Evolutionary conservation across 2,113 vertebrate genomes (phyloP).

Genomic region (Tupaia tana): DNA sequence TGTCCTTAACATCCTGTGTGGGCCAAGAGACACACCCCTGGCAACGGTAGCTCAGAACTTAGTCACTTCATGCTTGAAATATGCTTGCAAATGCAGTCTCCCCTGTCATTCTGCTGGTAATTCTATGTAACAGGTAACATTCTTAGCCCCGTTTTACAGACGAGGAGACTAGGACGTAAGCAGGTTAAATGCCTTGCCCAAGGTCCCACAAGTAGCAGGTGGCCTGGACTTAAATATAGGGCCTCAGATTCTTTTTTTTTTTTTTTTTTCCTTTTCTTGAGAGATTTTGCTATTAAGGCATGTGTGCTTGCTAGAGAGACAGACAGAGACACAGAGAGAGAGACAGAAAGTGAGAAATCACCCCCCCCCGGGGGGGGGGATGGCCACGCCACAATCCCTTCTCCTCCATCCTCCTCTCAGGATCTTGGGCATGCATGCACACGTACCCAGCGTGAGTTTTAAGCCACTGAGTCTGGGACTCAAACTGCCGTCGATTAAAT

Average conservation of each 20-base stretch:
- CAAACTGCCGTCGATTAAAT: too few relatives aligned
- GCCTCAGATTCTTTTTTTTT: not conserved
- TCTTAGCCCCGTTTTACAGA: not conserved
- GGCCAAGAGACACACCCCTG: not conserved
- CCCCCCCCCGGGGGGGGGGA: too few relatives aligned
- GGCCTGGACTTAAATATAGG: not conserved
- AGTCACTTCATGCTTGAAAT: not conserved
- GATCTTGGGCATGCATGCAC: too few relatives aligned
- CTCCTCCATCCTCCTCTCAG: too few relatives aligned
- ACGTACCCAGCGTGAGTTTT: too few relatives aligned
- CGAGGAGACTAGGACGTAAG: not conserved
- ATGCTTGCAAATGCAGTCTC: not conserved
- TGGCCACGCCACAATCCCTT: too few relatives aligned
- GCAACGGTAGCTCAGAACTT: slow-evolving; percentile 1
- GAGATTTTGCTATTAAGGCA: too few relatives aligned
- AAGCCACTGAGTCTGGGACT: too few relatives aligned
- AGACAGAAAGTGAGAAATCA: too few relatives aligned
- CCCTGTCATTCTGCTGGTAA: not conserved
- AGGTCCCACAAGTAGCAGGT: not conserved
- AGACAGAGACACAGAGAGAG: too few relatives aligned
- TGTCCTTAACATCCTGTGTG: slow-evolving; percentile 2
- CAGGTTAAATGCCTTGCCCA: not conserved
- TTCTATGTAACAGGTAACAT: not conserved
- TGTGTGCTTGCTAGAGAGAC: too few relatives aligned
- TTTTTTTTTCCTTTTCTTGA: not conserved